Conservation (phyloP, 2,113 vertebrate genomes). For the Eulacestoma nigropectus region DNA sequence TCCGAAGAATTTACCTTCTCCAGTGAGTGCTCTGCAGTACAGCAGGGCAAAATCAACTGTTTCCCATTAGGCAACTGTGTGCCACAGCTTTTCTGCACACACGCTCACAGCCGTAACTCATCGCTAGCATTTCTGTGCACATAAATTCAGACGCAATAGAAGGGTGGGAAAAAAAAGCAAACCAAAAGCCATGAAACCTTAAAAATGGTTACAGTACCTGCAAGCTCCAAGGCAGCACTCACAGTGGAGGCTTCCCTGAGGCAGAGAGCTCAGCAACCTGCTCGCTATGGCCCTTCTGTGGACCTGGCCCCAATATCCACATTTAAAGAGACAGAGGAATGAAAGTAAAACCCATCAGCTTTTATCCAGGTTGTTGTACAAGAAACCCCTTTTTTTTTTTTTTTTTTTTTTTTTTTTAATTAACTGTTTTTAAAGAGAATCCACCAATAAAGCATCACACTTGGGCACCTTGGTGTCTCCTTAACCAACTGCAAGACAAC, state of each 20-base stretch:
- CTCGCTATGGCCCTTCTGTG: not conserved
- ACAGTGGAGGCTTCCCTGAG: not conserved
- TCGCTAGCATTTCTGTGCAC: not conserved
- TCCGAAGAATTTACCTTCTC: not conserved
- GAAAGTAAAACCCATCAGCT: not conserved
- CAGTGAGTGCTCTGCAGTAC: not conserved
- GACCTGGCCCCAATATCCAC: not conserved
- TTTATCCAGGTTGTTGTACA: not conserved
- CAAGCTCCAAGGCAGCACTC: not conserved
- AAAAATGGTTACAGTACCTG: not conserved
- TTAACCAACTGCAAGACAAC: not conserved
- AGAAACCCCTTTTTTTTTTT: not conserved
- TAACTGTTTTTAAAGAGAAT: not conserved
- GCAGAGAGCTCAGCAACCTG: not conserved
- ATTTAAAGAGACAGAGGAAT: slow-evolving; percentile 9
- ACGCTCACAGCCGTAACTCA: not conserved
- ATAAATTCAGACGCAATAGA: not conserved
- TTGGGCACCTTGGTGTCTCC: not conserved
- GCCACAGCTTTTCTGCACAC: not conserved
- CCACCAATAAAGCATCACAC: not conserved
- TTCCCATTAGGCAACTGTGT: not conserved
- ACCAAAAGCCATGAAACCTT: not conserved
- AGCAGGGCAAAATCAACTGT: not conserved
- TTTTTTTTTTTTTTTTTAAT: no score
- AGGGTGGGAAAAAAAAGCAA: not conserved